Evolutionary conservation across 2,113 vertebrate genomes (phyloP).

Genomic region (Rafetus swinhoei): DNA sequence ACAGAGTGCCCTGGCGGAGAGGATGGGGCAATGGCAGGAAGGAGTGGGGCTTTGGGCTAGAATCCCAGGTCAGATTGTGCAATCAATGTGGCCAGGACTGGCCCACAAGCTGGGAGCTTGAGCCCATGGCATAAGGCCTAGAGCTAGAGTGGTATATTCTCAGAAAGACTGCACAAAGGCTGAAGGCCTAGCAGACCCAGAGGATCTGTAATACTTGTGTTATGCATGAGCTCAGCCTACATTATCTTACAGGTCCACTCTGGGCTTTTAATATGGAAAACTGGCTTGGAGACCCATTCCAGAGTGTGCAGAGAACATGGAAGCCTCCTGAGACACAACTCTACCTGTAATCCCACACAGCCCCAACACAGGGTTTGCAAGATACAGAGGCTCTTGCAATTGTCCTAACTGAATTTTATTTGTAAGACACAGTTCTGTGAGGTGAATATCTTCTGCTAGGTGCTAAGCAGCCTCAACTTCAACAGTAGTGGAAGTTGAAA

Average conservation of each 20-base stretch:
- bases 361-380: background rate
- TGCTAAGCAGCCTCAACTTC: background rate
- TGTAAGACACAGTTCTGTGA: background rate
- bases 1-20: too few relatives aligned
- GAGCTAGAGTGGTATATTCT: background rate
- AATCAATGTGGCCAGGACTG: too few relatives aligned
- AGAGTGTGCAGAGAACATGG: background rate
- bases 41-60: too few relatives aligned
- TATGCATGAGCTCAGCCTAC: background rate
- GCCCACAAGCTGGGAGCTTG: too few relatives aligned
- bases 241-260: background rate
- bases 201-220: background rate
- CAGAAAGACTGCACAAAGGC: background rate
- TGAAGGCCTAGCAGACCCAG: background rate
- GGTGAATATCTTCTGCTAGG: background rate
- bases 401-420: background rate
- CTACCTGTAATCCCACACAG: background rate
- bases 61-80: too few relatives aligned
- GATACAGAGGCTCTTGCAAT: background rate
- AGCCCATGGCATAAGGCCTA: background rate
- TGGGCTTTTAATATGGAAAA: background rate
- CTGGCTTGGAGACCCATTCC: background rate
- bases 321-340: background rate
- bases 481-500: background rate
- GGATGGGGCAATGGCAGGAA: too few relatives aligned